Conservation (phyloP, 2,113 vertebrate genomes). For the Neogobius melanostomus region DNA sequence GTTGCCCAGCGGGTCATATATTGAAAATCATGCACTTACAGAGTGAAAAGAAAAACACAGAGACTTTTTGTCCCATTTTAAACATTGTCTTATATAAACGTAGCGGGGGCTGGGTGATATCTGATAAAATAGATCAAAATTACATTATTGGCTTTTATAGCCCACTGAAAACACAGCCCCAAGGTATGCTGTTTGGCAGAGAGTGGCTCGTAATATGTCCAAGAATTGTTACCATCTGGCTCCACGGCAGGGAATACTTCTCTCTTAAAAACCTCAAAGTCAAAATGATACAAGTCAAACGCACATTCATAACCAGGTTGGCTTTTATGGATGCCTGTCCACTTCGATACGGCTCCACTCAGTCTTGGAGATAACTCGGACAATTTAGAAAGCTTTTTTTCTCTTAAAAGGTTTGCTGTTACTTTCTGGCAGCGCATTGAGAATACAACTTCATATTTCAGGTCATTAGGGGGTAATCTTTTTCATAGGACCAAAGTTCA, state of each 20-base stretch:
- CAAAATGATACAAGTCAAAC: slow-evolving; percentile 78
- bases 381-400: slow-evolving; percentile 50
- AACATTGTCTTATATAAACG: slow-evolving; percentile 70
- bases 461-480: slow-evolving; percentile 4
- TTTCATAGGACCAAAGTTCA: slow-evolving; percentile 3
- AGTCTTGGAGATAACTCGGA: slow-evolving; percentile 55
- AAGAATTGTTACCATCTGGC: slow-evolving; percentile 83
- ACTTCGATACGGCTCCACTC: slow-evolving; percentile 63
- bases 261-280: slow-evolving; percentile 83
- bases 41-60: slow-evolving; percentile 63
- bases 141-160: slow-evolving; percentile 83
- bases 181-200: slow-evolving; percentile 80
- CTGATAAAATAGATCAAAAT: slow-evolving; percentile 83
- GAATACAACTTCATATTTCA: slow-evolving; percentile 15
- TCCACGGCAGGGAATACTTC: slow-evolving; percentile 76
- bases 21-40: slow-evolving; percentile 55
- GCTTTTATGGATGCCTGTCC: slow-evolving; percentile 69
- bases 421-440: slow-evolving; percentile 4
- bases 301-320: slow-evolving; percentile 76
- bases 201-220: slow-evolving; percentile 77
- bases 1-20: slow-evolving; percentile 60
- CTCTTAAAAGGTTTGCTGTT: slow-evolving; percentile 21
- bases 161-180: slow-evolving; percentile 80
- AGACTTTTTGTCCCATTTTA: slow-evolving; percentile 60
- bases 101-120: slow-evolving; percentile 67